Percentiles rank a stretch among this genome's conserved stretches.
Evolutionary conservation across 1,140 invertebrate genomes (phyloP).

Genomic region (Megathymus violae): DNA sequence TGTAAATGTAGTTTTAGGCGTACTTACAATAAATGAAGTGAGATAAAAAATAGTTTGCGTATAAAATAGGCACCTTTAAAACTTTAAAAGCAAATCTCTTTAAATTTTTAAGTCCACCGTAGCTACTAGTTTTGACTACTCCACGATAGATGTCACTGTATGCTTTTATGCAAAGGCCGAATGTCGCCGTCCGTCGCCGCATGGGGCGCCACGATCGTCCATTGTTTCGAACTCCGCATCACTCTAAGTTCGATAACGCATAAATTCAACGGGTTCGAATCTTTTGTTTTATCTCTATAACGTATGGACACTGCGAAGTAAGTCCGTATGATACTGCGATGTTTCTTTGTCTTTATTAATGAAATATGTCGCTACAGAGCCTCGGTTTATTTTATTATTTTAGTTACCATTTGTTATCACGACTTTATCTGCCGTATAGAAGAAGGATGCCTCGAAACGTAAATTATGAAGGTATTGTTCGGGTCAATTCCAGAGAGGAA

Average conservation of each 20-base stretch:
- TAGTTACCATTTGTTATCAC: conserved; percentile 83
- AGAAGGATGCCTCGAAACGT: conserved; percentile 77
- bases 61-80: no score
- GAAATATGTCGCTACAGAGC: conserved; percentile 80
- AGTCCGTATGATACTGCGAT: conserved; percentile 75
- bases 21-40: no score
- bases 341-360: conserved; percentile 82
- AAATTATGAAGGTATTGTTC: conserved; percentile 81
- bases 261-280: conserved; percentile 77
- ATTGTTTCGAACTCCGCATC: conserved; percentile 72
- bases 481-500: conserved; percentile 67
- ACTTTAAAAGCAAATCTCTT: no score
- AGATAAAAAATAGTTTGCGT: no score
- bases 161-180: conserved; percentile 22
- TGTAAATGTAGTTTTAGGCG: no score
- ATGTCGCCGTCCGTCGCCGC: conserved; percentile 60
- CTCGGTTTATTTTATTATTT: conserved; percentile 80
- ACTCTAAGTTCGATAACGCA: conserved; percentile 75
- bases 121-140: conserved; percentile 56
- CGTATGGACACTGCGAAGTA: conserved; percentile 82
- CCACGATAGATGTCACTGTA: conserved; percentile 72
- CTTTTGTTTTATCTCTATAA: conserved; percentile 82
- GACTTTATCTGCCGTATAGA: conserved; percentile 79
- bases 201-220: conserved; percentile 79
- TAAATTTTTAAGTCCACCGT: no score